Evolutionary conservation across 2,797 vertebrate genomes (phyloP), one percentile per base, ranked within the genome.

Genomic region (Gorsachius magnificus): DNA sequence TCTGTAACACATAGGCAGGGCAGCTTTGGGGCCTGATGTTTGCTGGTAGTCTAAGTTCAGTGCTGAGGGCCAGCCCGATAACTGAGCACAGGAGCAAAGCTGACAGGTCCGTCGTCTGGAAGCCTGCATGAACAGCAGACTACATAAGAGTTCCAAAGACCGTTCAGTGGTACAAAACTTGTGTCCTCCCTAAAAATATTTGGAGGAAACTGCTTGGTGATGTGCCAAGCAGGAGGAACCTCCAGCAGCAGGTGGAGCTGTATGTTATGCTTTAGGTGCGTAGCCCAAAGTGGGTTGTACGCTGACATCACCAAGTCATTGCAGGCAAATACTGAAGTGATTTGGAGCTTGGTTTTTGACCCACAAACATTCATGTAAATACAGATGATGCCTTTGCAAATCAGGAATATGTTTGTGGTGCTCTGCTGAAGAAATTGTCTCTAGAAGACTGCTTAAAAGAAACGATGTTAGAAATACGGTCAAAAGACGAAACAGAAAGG

Each of bases 221-320:
- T 33, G 21, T 51, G 60, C 54, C 81, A 58, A 84, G 78, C 24
- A 13, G 76, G 58, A 64, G 51, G 79, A n/a, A 45, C 70, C 90
- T 90, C 70, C 86, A 92, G 88, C 94, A 95, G 91, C 86, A 90
- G 95, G 56, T 94, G 92, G 92, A 94, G 95, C 95, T 90, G 70
- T 70, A 28, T 0, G 0, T 94, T 87, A 5, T 4, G 8, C 54
- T 87, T 90, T 61, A 11, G 22, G 38, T 22, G 16, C 3, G 0
- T 7, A 21, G 46, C 69, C 50, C 54, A 38, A 74, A 43, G 48
- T 0, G 1, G 28, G 22, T 21, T 24, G 20, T 3, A 2, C n/a
- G 85, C 31, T 0, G 2, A 48, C 80, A 63, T 31, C 35, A 22
- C 21, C 29, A 6, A 89, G 36, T 22, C 16, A 13, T 33, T 41